These are phyloP conservation scores for Lerista edwardsae DNA, from an alignment of 2,797 vertebrate genomes.

Conservation along the genomic window DNA sequence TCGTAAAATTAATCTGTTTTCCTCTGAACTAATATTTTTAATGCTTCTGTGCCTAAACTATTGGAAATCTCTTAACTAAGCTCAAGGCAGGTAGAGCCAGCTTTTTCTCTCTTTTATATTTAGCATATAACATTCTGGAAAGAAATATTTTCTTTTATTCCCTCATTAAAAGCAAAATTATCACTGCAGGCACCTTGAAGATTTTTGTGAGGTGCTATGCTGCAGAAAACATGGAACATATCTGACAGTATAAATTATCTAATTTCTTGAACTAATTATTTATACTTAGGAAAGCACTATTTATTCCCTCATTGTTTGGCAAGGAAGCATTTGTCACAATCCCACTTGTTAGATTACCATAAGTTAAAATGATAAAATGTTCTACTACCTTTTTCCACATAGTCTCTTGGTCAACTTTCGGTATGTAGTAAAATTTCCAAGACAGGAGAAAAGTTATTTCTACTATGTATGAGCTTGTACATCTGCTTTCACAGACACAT, in stretches of 20 bases:
- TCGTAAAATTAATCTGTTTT: slow-evolving; percentile 67
- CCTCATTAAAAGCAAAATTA: slow-evolving; percentile 12
- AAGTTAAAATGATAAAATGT: background rate
- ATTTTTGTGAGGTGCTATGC: background rate
- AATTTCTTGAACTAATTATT: slow-evolving; percentile 26
- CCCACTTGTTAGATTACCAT: no score
- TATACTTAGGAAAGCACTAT: background rate
- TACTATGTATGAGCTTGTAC: background rate
- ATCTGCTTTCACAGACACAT: background rate
- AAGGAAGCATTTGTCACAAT: background rate
- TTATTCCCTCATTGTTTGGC: background rate
- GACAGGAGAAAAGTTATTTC: background rate
- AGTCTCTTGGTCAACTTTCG: background rate
- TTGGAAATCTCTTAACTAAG: slow-evolving; percentile 61
- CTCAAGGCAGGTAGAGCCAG: slow-evolving; percentile 35
- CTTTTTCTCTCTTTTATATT: slow-evolving; percentile 36
- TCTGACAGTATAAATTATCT: slow-evolving; percentile 22
- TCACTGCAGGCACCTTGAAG: background rate
- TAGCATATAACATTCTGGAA: background rate
- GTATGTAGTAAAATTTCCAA: background rate
- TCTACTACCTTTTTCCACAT: background rate
- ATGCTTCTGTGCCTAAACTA: slow-evolving; percentile 54
- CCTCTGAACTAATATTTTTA: slow-evolving; percentile 48
- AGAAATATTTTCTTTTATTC: background rate
- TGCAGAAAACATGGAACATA: background rate